Percentiles rank a stretch among this genome's conserved stretches.
Conservation (phyloP, 2,113 vertebrate genomes). For the Ageneiosus marmoratus region DNA sequence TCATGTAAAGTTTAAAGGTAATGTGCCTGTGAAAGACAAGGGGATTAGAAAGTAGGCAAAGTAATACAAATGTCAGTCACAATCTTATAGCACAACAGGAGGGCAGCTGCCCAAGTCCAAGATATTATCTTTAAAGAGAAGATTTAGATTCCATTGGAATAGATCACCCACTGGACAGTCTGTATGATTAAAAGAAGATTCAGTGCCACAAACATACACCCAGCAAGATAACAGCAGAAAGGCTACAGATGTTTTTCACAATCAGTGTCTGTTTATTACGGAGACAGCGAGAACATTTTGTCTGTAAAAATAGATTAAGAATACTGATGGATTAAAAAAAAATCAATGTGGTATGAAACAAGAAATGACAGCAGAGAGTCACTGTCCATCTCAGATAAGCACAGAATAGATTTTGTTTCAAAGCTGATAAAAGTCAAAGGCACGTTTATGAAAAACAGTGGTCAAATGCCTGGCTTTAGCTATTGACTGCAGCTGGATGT, state of each 20-base stretch:
- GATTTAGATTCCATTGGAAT: constrained; percentile 15
- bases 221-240: background rate
- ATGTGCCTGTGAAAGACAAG: background rate
- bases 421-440: constrained; percentile 7
- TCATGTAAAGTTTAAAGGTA: background rate
- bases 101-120: constrained; percentile 4
- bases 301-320: constrained; percentile 37
- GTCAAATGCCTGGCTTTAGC: constrained; percentile 15
- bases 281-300: background rate
- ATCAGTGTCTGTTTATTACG: constrained; percentile 40
- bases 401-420: constrained; percentile 30
- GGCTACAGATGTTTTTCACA: constrained; percentile 32
- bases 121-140: constrained; percentile 38
- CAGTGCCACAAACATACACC: constrained; percentile 21
- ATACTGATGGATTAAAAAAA: constrained; percentile 18
- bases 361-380: constrained; percentile 30
- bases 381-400: constrained; percentile 31
- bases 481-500: constrained; percentile 12
- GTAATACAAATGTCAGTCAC: constrained; percentile 28
- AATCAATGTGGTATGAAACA: constrained; percentile 23
- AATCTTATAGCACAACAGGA: constrained; percentile 4
- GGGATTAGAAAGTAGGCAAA: constrained; percentile 5
- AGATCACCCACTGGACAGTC: constrained; percentile 17
- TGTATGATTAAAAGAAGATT: constrained; percentile 4
- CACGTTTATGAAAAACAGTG: background rate